Conservation (phyloP, 2,888 invertebrate genomes). For the Philopedon plagiatum region DNA sequence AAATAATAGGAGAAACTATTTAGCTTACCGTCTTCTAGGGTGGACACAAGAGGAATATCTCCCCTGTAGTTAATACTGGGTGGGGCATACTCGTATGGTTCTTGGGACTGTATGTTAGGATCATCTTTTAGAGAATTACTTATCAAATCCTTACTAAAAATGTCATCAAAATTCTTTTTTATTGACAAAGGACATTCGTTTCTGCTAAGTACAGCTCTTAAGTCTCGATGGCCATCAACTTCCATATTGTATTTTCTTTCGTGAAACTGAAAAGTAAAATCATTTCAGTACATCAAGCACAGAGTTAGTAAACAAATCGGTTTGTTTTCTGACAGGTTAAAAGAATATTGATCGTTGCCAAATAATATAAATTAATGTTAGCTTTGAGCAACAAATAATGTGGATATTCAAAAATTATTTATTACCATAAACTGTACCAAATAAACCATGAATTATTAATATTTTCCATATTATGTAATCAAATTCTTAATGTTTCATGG, state of each 20-base stretch:
- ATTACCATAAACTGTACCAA: too few relatives aligned
- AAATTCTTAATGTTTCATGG: too few relatives aligned
- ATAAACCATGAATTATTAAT: too few relatives aligned
- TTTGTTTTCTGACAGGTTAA: too few relatives aligned
- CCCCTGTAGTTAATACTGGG: slow-evolving; percentile 69
- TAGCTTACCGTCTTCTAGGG: slow-evolving; percentile 72
- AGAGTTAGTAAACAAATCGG: too few relatives aligned
- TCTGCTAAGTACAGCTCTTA: slow-evolving; percentile 70
- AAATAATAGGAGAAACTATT: not conserved
- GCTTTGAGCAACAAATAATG: too few relatives aligned
- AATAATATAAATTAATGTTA: too few relatives aligned
- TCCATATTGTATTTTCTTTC: slow-evolving; percentile 74
- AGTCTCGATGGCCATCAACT: slow-evolving; percentile 70
- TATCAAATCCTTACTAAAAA: slow-evolving; percentile 55
- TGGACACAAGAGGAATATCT: slow-evolving; percentile 77
- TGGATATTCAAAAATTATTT: too few relatives aligned
- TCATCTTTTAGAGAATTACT: slow-evolving; percentile 61
- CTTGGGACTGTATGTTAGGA: slow-evolving; percentile 67
- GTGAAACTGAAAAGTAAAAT: slow-evolving; percentile 72
- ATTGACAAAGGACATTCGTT: slow-evolving; percentile 69
- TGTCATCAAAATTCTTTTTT: slow-evolving; percentile 67
- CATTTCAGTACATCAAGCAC: too few relatives aligned
- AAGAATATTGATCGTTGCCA: too few relatives aligned
- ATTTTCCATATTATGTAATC: too few relatives aligned
- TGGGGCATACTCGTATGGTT: slow-evolving; percentile 64